phyloP scores from a whole-genome alignment of 1,140 invertebrate genomes.

The Meloidogyne floridensis region DNA sequence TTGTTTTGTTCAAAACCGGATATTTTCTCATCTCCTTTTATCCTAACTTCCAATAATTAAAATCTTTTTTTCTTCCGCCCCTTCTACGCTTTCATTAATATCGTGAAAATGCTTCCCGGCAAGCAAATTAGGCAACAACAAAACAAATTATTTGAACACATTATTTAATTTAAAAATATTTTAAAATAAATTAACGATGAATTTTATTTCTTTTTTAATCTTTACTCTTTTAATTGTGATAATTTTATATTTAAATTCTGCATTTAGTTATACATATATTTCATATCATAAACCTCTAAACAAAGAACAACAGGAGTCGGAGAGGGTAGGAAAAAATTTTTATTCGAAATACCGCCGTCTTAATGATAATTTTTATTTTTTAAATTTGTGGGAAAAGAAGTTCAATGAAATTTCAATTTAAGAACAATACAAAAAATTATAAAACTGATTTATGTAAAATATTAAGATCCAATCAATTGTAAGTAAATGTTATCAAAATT shows the following conservation, averaged over 20 bases:
- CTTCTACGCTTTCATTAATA: neutral
- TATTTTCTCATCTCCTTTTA: neutral
- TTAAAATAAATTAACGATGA: neutral
- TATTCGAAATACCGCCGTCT: no score
- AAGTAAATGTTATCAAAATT: conserved; percentile 7
- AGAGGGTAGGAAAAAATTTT: neutral
- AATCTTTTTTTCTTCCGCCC: neutral
- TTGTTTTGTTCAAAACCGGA: neutral
- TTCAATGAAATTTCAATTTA: no score
- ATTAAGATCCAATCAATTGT: conserved; percentile 9
- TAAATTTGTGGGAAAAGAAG: no score
- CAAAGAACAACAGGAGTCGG: conserved; percentile 8
- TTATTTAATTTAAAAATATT: neutral
- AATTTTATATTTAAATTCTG: neutral
- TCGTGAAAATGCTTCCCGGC: neutral
- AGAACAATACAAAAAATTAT: neutral
- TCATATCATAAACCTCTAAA: conserved; percentile 7
- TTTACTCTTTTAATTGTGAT: neutral
- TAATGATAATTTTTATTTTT: no score
- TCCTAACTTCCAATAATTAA: neutral
- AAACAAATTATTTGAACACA: neutral
- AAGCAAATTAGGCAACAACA: conserved; percentile 9
- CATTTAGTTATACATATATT: neutral
- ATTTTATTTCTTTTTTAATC: neutral
- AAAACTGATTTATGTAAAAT: neutral